phyloP scores from a whole-genome alignment of 1,140 invertebrate genomes.

The Drosophila watanabei region DNA sequence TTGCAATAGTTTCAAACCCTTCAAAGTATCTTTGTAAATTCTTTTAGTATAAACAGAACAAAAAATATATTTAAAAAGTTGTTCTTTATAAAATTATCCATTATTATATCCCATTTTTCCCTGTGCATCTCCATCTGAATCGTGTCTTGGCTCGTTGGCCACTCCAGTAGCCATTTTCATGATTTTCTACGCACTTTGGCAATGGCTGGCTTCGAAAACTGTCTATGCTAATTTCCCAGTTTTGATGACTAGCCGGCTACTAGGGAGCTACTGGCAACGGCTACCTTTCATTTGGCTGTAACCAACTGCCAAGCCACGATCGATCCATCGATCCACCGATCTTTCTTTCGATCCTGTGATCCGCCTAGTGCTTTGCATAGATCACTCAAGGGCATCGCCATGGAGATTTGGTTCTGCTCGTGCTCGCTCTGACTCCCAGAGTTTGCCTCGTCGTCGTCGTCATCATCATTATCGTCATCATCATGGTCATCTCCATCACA shows the following conservation, averaged over 20 bases:
- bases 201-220: constrained; percentile 69
- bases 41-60: not conserved
- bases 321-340: not conserved
- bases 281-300: constrained; percentile 66
- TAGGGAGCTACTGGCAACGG: constrained; percentile 59
- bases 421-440: constrained; percentile 27
- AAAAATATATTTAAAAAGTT: no score
- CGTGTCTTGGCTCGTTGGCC: constrained; percentile 30
- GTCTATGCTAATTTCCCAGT: constrained; percentile 74
- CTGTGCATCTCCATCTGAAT: constrained; percentile 18
- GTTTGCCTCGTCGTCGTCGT: constrained; percentile 16
- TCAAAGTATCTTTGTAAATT: not conserved
- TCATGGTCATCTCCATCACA: constrained; percentile 32
- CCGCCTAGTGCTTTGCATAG: constrained; percentile 62
- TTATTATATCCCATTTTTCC: not conserved
- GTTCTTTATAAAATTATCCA: no score
- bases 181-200: constrained; percentile 82
- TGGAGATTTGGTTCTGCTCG: constrained; percentile 60
- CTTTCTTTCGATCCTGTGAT: constrained; percentile 10
- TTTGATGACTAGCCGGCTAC: constrained; percentile 72
- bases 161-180: constrained; percentile 79
- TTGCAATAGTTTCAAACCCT: no score
- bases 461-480: constrained; percentile 1
- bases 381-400: constrained; percentile 72
- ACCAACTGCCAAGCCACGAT: constrained; percentile 60